These are phyloP conservation scores for Siphamia tubifer DNA, from an alignment of 2,113 vertebrate species.

Conservation along the genomic window DNA sequence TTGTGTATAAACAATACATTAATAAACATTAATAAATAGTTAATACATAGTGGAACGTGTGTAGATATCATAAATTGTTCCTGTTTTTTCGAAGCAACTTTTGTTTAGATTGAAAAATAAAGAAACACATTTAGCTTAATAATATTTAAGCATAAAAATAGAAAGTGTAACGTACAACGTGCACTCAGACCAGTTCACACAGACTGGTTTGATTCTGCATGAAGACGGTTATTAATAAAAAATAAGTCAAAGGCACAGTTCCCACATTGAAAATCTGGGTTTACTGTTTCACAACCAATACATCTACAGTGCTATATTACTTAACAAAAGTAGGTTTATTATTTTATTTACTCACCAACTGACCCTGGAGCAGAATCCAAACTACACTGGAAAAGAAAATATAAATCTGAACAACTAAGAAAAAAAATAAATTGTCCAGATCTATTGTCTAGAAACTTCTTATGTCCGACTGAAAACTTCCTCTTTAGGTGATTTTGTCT, in stretches of 20 bases:
- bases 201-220: constrained; percentile 16
- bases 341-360: constrained; percentile 10
- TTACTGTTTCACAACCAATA: constrained; percentile 61
- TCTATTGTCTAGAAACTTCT: too few species aligned
- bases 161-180: constrained; percentile 3
- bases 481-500: too few species aligned
- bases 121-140: constrained; percentile 6
- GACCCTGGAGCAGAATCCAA: constrained; percentile 1
- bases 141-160: constrained; percentile 21
- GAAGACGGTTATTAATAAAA: constrained; percentile 5
- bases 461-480: too few species aligned
- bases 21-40: too few species aligned
- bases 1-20: too few species aligned
- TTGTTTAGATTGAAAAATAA: background rate
- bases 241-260: constrained; percentile 74
- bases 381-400: too few species aligned
- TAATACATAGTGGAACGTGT: too few species aligned
- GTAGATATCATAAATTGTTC: too few species aligned
- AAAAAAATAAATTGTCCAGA: too few species aligned
- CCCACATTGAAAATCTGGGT: constrained; percentile 58
- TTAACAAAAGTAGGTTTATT: constrained; percentile 47
- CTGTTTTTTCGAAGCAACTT: too few species aligned
- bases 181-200: constrained; percentile 42
- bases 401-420: too few species aligned
- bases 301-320: constrained; percentile 39